These are phyloP conservation scores for Thera obeliscata DNA, from an alignment of 2,888 invertebrate genomes.

Conservation along the genomic window DNA sequence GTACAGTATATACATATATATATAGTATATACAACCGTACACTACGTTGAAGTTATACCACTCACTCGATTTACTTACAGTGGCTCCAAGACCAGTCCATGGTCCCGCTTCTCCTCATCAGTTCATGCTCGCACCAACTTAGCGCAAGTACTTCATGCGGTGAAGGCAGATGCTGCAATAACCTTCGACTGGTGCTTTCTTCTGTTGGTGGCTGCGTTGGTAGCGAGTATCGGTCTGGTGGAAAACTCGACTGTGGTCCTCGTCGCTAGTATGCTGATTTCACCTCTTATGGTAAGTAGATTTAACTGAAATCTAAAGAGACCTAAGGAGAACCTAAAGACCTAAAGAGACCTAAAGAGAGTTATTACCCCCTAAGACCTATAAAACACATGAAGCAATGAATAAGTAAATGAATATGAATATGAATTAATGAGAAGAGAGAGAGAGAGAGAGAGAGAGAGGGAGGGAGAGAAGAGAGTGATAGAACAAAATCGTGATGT, in stretches of 20 bases:
- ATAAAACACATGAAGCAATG: too few relatives aligned
- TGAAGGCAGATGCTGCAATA: constrained; percentile 87
- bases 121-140: constrained; percentile 88
- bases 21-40: too few relatives aligned
- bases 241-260: constrained; percentile 90
- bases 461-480: too few relatives aligned
- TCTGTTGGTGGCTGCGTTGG: constrained; percentile 88
- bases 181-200: constrained; percentile 91
- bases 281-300: constrained; percentile 88
- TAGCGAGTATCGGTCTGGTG: constrained; percentile 89
- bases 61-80: constrained; percentile 8
- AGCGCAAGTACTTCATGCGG: constrained; percentile 88
- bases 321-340: too few relatives aligned
- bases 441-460: too few relatives aligned
- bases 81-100: constrained; percentile 60
- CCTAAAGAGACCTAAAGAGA: too few relatives aligned
- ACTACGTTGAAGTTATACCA: neutral
- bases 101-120: constrained; percentile 87
- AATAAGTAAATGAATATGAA: too few relatives aligned
- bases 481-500: too few relatives aligned
- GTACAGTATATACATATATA: too few relatives aligned
- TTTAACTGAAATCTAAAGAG: too few relatives aligned
- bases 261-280: constrained; percentile 92
- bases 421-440: too few relatives aligned
- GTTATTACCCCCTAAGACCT: too few relatives aligned